phyloP scores from a whole-genome alignment of 1,140 invertebrate genomes.

The Zaprionus davidi region DNA sequence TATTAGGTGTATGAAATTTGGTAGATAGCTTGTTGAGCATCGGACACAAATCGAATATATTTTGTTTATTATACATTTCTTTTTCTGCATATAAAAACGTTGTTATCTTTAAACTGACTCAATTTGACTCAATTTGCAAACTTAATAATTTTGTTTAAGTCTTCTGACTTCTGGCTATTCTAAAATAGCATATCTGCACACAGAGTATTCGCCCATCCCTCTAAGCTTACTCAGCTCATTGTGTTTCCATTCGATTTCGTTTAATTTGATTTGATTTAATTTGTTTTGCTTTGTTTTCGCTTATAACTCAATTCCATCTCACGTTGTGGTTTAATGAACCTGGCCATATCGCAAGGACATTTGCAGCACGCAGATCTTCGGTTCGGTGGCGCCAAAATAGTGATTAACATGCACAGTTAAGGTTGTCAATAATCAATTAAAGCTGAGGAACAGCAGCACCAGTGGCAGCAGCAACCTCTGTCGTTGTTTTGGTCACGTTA shows the following conservation, averaged over 20 bases:
- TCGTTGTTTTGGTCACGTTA: constrained; percentile 44
- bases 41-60: too few relatives aligned
- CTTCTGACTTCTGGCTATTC: not conserved
- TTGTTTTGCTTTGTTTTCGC: constrained; percentile 12
- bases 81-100: not conserved
- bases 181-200: not conserved
- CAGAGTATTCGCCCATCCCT: not conserved
- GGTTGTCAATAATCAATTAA: constrained; percentile 63
- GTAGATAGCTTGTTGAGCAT: too few relatives aligned
- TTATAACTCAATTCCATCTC: constrained; percentile 35
- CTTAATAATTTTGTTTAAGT: not conserved
- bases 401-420: constrained; percentile 49
- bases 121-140: not conserved
- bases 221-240: not conserved
- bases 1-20: too few relatives aligned
- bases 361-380: constrained; percentile 26
- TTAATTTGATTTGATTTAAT: constrained; percentile 35
- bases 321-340: constrained; percentile 42
- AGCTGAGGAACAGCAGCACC: constrained; percentile 25
- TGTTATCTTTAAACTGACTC: not conserved
- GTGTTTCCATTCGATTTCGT: constrained; percentile 5
- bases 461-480: constrained; percentile 6
- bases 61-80: too few relatives aligned
- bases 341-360: constrained; percentile 56
- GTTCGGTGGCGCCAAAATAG: constrained; percentile 44